Base-by-base conservation (phyloP, 2,888 invertebrate species). In the Apodemia zela region DNA sequence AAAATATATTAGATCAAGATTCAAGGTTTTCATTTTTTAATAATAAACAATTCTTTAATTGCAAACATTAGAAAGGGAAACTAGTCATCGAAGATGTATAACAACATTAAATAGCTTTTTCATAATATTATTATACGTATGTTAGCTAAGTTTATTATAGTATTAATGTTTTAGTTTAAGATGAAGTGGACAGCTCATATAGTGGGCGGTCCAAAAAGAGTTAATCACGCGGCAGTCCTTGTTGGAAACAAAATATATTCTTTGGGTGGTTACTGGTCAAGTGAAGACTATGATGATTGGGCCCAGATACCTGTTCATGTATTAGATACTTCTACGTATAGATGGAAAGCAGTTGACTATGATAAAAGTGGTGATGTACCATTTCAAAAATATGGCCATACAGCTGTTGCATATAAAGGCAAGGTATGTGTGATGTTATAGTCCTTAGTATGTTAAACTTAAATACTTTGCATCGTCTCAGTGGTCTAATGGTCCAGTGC, bases 201-300 rank as follows among this genome's bases (percentile, higher is more conserved):
- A 68, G 97, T 97, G 79, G 98, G 97, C 38, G 98, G 98, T n/a
- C 98, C 98, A 17, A 93, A 96, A 75, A 93, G 98, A 67, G 98
- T 98, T 15, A 98, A 98, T 83, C 98, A 98, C 93, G 97, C 98
- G n/a, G 97, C 97, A 6, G 97, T 96, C 29, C 93, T 94, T 65
- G 94, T 97, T 51, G 95, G 94, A 25, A 94, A 95, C 71, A 94
- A 93, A 76, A 96, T 98, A 69, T 98, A 95, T 84, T 96, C 97
- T 0, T 98, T 98, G 82, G 98, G 98, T 49, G 98, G 98, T 33
- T 98, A 97, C 80, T 97, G 97, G 79, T 96, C 97, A 0, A 95
- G 95, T 11, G 96, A 96, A 74, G 95, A 96, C 76, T 97, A 96
- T 75, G 93, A 93, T 65, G 93, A 94, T 67, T 94, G 94, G 82